Evolutionary conservation across 2,113 vertebrate species (phyloP).

Genomic region (Okapia johnstoni): DNA sequence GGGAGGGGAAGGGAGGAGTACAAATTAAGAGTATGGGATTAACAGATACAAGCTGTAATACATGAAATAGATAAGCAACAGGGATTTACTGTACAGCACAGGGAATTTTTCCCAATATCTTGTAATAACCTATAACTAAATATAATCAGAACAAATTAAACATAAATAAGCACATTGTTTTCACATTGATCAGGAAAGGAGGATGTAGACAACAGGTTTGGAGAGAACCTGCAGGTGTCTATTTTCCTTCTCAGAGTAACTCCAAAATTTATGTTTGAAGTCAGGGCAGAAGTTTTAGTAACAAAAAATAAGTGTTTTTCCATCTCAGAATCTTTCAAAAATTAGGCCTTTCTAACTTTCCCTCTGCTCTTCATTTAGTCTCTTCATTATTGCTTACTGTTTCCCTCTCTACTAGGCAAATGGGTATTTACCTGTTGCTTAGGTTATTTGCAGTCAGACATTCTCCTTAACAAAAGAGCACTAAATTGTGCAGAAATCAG

Average conservation of each 20-base stretch:
- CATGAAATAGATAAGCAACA: neutral
- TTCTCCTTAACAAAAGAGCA: neutral
- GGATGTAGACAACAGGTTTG: neutral
- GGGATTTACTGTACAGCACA: neutral
- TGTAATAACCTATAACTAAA: neutral
- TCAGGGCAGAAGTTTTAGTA: neutral
- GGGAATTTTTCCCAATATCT: neutral
- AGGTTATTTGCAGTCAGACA: neutral
- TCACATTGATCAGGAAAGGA: neutral
- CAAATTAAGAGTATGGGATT: neutral
- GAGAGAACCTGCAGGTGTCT: neutral
- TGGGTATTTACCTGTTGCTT: neutral
- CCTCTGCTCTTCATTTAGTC: neutral
- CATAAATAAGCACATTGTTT: neutral
- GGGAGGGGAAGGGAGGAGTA: neutral
- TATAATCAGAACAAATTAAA: neutral
- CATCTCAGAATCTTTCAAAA: neutral
- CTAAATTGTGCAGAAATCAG: neutral
- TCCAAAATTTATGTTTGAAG: neutral
- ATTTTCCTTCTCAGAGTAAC: neutral
- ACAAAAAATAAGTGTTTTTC: neutral
- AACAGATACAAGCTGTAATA: neutral
- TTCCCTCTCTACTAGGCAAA: neutral
- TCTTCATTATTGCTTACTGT: neutral
- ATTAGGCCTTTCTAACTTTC: neutral